Evolutionary conservation across 2,113 vertebrate species (phyloP).

Genomic region (Oplegnathus fasciatus): DNA sequence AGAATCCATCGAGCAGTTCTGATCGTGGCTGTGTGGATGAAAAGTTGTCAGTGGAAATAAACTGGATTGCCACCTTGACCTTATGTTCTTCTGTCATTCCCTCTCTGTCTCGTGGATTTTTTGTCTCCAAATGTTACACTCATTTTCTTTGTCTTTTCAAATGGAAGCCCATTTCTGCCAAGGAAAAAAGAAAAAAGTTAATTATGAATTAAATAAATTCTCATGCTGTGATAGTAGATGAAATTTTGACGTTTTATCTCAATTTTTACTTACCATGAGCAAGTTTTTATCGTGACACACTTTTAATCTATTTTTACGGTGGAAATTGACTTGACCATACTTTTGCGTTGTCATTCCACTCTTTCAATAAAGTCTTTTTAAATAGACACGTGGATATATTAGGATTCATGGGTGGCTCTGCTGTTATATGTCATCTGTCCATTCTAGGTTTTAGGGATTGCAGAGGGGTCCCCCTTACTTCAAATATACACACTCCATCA

Average conservation of each 20-base stretch:
- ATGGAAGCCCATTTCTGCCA: background rate
- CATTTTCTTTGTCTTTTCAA: background rate
- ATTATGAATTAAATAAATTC: background rate
- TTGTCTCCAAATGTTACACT: background rate
- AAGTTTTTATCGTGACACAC: background rate
- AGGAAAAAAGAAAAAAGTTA: background rate
- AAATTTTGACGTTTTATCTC: background rate
- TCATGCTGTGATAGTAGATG: background rate
- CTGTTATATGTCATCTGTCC: slow-evolving; percentile 61
- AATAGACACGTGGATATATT: slow-evolving; percentile 36
- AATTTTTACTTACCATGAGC: background rate
- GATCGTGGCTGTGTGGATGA: background rate
- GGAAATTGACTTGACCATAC: background rate
- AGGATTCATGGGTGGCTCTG: slow-evolving; percentile 69
- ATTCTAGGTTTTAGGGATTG: slow-evolving; percentile 7
- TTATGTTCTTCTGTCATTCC: background rate
- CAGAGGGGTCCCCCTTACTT: background rate
- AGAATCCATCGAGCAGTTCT: background rate
- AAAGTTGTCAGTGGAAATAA: slow-evolving; percentile 2
- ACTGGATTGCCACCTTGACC: background rate
- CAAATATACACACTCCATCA: slow-evolving; percentile 58
- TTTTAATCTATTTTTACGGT: background rate
- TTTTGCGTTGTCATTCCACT: background rate
- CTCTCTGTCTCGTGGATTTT: background rate
- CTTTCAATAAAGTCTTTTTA: background rate